Evolutionary conservation across 2,797 vertebrate genomes (phyloP).

Genomic region (Meriones psammophilus): DNA sequence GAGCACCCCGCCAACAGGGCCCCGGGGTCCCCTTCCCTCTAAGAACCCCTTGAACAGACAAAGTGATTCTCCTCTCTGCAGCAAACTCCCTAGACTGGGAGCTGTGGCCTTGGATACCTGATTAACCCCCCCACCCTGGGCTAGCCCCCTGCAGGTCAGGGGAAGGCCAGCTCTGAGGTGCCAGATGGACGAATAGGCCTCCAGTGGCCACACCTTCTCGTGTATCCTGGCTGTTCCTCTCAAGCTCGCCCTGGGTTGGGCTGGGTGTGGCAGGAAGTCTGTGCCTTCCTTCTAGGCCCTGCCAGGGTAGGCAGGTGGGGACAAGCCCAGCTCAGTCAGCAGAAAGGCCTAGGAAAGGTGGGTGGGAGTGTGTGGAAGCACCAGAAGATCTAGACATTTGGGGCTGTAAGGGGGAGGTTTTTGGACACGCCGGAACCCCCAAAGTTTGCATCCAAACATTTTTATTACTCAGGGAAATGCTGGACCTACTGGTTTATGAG

Average conservation of each 20-base stretch:
- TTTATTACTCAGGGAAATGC: slow-evolving; percentile 2
- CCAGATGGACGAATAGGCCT: not conserved
- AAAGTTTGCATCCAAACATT: slow-evolving; percentile 42
- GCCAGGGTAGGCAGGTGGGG: slow-evolving; percentile 58
- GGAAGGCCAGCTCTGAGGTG: not conserved
- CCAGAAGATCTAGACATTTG: slow-evolving; percentile 19
- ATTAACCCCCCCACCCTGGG: not conserved
- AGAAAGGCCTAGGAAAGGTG: not conserved
- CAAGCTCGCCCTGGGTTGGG: not conserved
- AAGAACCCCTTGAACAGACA: not conserved
- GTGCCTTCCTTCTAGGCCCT: slow-evolving; percentile 16
- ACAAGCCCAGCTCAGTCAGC: slow-evolving; percentile 58
- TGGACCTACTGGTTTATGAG: not conserved
- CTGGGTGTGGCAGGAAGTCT: not conserved
- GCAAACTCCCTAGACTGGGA: not conserved
- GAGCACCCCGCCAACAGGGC: not conserved
- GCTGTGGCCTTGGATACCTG: not conserved
- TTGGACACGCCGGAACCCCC: not conserved
- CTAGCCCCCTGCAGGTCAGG: not conserved
- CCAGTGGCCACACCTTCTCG: not conserved
- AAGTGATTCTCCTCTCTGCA: not conserved
- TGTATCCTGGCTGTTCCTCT: not conserved
- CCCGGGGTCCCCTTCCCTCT: not conserved
- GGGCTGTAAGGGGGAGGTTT: not conserved
- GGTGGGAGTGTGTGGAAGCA: not conserved